phyloP scores from a whole-genome alignment of 2,113 vertebrate genomes.

The Chroicocephalus ridibundus region DNA sequence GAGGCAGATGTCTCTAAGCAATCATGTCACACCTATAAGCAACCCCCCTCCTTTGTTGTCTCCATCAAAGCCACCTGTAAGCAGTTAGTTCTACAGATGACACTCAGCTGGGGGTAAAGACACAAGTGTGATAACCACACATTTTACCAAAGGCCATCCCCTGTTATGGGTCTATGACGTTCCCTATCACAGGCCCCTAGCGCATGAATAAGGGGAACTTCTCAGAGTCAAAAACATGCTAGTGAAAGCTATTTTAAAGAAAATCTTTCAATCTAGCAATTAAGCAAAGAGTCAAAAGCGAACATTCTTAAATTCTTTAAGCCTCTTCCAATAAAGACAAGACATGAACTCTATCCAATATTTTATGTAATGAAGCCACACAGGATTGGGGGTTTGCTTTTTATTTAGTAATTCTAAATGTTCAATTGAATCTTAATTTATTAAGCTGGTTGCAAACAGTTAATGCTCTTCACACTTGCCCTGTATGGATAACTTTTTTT shows the following conservation, averaged over 20 bases:
- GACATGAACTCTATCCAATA: neutral
- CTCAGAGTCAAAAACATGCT: neutral
- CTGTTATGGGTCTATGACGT: neutral
- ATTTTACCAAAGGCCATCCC: neutral
- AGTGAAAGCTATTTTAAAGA: neutral
- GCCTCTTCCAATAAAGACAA: neutral
- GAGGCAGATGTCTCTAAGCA: neutral
- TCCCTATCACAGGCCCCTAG: neutral
- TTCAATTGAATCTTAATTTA: neutral
- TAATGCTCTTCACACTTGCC: neutral
- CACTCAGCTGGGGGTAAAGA: neutral
- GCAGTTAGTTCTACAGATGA: neutral
- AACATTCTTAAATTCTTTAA: neutral
- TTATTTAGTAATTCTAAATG: neutral
- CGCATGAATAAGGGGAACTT: neutral
- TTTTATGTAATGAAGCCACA: neutral
- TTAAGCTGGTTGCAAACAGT: neutral
- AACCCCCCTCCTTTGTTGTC: neutral
- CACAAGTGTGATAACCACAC: neutral
- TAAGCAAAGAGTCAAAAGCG: neutral
- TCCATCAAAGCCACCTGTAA: neutral
- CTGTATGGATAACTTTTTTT: neutral
- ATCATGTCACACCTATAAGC: neutral
- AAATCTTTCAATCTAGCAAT: neutral
- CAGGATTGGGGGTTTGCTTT: neutral